Conservation (phyloP, 2,888 invertebrate genomes). For the Acrocyrtus sp. region DNA sequence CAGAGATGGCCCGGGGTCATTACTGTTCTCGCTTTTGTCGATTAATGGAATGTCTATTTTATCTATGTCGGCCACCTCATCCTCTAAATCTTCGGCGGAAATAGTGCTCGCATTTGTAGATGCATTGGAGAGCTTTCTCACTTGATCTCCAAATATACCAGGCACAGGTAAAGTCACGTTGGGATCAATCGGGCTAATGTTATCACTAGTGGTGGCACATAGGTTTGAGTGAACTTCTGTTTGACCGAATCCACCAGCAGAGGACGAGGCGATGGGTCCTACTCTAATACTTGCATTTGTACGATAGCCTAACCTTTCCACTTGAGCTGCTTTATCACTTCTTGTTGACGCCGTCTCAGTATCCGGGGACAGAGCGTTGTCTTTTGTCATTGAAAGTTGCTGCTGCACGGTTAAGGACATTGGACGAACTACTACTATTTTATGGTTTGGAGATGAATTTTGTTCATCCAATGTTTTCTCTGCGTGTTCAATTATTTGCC, state of each 20-base stretch:
- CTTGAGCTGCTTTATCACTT: constrained; percentile 48
- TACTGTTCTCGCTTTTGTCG: constrained; percentile 33
- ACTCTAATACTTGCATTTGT: constrained; percentile 7
- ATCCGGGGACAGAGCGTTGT: constrained; percentile 35
- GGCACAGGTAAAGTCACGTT: constrained; percentile 76
- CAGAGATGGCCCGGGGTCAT: constrained; percentile 18
- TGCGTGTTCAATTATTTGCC: constrained; percentile 82
- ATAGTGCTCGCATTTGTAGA: constrained; percentile 47
- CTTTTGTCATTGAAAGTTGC: constrained; percentile 18
- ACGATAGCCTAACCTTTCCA: constrained; percentile 11
- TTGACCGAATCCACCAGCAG: constrained; percentile 2
- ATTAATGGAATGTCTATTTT: constrained; percentile 47
- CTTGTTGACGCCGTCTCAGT: constrained; percentile 19
- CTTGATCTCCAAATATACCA: constrained; percentile 74
- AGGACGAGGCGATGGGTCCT: constrained; percentile 4
- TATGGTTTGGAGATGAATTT: constrained; percentile 63
- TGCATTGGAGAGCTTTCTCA: constrained; percentile 53
- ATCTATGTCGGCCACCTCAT: constrained; percentile 43
- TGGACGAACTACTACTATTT: constrained; percentile 60
- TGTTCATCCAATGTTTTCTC: constrained; percentile 77
- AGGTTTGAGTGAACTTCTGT: constrained; percentile 6
- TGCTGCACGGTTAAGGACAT: constrained; percentile 52
- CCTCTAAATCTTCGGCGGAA: constrained; percentile 52
- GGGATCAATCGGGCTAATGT: constrained; percentile 59
- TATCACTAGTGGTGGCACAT: constrained; percentile 34